phyloP scores from a whole-genome alignment of 1,140 invertebrate species.

The Bombus pyrosoma region DNA sequence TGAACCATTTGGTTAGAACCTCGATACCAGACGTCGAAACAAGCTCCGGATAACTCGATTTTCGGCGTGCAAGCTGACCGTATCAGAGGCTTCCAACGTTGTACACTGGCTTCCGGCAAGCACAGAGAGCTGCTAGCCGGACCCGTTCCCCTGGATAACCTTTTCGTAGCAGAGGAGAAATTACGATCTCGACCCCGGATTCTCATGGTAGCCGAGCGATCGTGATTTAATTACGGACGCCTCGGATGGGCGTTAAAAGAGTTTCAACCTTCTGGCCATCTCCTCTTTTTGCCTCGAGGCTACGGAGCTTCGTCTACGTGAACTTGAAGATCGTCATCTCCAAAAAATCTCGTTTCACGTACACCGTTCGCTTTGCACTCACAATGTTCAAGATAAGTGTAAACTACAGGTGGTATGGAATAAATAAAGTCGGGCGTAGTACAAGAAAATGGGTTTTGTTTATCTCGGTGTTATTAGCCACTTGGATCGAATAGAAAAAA shows the following conservation, averaged over 20 bases:
- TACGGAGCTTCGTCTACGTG: neutral
- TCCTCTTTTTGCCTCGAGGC: no score
- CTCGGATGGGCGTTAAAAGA: conserved; percentile 31
- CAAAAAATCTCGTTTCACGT: conserved; percentile 19
- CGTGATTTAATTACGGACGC: conserved; percentile 47
- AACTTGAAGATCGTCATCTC: conserved; percentile 24
- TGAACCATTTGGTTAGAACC: neutral
- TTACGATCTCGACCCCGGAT: conserved; percentile 42
- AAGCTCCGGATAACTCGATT: conserved; percentile 2
- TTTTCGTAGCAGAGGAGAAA: conserved; percentile 13
- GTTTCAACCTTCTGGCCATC: neutral
- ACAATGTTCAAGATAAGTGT: neutral
- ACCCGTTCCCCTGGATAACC: conserved; percentile 26
- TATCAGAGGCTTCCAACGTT: neutral
- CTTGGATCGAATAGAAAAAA: no score
- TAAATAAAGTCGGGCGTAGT: neutral
- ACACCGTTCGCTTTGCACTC: no score
- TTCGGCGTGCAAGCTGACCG: neutral
- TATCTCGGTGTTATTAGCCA: neutral
- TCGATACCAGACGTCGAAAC: neutral
- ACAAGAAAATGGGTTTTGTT: neutral
- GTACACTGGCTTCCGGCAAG: neutral
- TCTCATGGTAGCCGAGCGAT: conserved; percentile 25
- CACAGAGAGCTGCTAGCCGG: neutral
- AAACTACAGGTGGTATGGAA: no score